These are phyloP conservation scores for Hippopotamus amphibius DNA, from an alignment of 2,113 vertebrate species.

Conservation along the genomic window DNA sequence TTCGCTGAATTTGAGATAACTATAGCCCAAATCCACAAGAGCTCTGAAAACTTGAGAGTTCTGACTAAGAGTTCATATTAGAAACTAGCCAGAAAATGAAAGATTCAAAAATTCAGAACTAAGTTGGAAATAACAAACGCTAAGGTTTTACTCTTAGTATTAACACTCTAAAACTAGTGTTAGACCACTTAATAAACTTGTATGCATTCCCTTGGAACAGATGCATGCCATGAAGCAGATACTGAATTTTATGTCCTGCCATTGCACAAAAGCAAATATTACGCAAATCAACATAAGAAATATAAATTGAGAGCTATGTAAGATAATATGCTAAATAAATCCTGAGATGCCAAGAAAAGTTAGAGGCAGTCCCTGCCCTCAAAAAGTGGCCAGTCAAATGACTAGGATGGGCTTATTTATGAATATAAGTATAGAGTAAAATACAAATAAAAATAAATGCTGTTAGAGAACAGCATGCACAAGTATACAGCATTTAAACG, in stretches of 20 bases:
- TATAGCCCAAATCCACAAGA: background rate
- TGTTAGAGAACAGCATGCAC: rapidly evolving
- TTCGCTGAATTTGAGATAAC: background rate
- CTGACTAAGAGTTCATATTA: background rate
- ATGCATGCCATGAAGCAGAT: background rate
- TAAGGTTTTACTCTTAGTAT: background rate
- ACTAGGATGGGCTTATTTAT: background rate
- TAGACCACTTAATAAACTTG: background rate
- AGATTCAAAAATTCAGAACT: background rate
- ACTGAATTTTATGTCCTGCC: background rate
- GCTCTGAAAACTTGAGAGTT: background rate
- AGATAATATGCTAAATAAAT: background rate
- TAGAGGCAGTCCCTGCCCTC: slow-evolving; percentile 1
- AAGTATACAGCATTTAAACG: background rate
- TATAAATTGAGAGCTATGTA: background rate
- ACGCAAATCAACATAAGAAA: background rate
- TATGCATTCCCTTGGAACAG: background rate
- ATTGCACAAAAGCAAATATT: background rate
- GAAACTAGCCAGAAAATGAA: background rate
- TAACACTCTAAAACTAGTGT: background rate
- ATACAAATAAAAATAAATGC: background rate
- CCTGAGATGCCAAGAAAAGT: background rate
- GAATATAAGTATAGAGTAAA: background rate
- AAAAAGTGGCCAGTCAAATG: slow-evolving; percentile 29
- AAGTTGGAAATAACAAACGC: background rate